Percentiles rank a stretch among this genome's conserved stretches.
phyloP scores from a whole-genome alignment of 2,888 invertebrate species.

The Platycheirus albimanus region DNA sequence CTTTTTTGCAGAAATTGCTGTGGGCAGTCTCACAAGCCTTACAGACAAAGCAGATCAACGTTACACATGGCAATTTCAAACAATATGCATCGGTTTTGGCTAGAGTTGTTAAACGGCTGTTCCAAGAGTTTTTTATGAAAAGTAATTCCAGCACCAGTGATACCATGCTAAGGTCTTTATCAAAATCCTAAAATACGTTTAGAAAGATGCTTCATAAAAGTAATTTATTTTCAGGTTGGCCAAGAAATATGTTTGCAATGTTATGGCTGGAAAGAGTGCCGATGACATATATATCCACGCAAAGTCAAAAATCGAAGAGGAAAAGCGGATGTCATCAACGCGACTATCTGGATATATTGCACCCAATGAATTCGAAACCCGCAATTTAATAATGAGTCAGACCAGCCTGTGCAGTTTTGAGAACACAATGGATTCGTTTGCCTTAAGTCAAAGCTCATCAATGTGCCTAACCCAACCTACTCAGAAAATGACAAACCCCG shows the following conservation, averaged over 20 bases:
- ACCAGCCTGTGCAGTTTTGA: constrained; percentile 77
- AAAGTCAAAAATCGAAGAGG: constrained; percentile 77
- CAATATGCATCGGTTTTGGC: constrained; percentile 88
- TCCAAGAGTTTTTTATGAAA: constrained; percentile 84
- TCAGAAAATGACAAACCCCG: constrained; percentile 30
- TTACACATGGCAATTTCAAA: constrained; percentile 87
- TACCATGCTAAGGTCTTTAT: constrained; percentile 86
- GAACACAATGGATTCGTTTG: constrained; percentile 78
- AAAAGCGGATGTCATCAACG: constrained; percentile 76
- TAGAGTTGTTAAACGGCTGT: constrained; percentile 86
- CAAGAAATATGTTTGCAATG: constrained; percentile 86
- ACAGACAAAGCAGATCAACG: constrained; percentile 87
- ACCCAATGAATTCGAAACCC: constrained; percentile 80
- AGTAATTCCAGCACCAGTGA: constrained; percentile 90
- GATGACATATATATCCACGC: constrained; percentile 85
- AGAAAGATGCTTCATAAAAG: not conserved
- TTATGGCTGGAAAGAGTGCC: constrained; percentile 86
- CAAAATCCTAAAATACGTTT: not conserved
- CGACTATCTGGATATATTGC: constrained; percentile 80
- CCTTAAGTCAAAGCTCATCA: constrained; percentile 77
- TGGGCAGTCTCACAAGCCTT: constrained; percentile 92
- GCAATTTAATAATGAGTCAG: constrained; percentile 76
- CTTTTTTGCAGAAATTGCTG: constrained; percentile 85
- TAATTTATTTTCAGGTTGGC: constrained; percentile 84
- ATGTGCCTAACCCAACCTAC: constrained; percentile 43